Conservation (phyloP, 2,797 vertebrate species). For the Philypnodon macrostomus region DNA sequence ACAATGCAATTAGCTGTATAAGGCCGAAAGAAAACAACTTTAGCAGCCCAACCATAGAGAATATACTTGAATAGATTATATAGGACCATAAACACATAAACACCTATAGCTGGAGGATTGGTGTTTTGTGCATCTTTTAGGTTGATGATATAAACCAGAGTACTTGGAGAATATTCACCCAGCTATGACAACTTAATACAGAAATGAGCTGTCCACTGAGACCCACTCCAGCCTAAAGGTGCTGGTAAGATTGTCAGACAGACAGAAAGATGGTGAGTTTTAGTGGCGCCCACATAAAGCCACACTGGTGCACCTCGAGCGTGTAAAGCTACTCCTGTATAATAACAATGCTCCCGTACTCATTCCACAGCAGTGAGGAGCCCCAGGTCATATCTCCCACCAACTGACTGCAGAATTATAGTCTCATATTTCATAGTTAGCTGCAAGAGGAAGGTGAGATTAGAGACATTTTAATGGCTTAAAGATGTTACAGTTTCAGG, state of each 20-base stretch:
- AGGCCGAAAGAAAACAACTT: too few species aligned
- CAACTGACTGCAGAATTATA: constrained; percentile 20
- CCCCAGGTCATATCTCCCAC: constrained; percentile 27
- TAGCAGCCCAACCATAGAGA: too few species aligned
- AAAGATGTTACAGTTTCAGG: constrained; percentile 1
- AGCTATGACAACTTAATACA: too few species aligned
- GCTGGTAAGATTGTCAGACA: constrained; percentile 1
- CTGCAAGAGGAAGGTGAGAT: constrained; percentile 9
- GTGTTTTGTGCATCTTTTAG: too few species aligned
- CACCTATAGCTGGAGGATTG: too few species aligned
- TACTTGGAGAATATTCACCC: too few species aligned
- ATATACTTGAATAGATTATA: too few species aligned
- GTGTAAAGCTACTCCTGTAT: constrained; percentile 16
- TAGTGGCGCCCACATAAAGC: constrained; percentile 26
- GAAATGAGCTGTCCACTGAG: not conserved
- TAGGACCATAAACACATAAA: too few species aligned
- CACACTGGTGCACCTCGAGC: constrained; percentile 26
- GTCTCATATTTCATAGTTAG: constrained; percentile 31
- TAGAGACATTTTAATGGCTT: constrained; percentile 23
- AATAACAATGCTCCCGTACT: constrained; percentile 6
- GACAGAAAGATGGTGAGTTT: not conserved
- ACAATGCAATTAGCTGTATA: too few species aligned
- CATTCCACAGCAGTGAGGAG: constrained; percentile 10
- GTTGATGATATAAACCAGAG: too few species aligned
- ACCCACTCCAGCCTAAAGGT: constrained; percentile 6